phyloP scores from a whole-genome alignment of 2,888 invertebrate genomes.

The Melieria crassipennis region DNA sequence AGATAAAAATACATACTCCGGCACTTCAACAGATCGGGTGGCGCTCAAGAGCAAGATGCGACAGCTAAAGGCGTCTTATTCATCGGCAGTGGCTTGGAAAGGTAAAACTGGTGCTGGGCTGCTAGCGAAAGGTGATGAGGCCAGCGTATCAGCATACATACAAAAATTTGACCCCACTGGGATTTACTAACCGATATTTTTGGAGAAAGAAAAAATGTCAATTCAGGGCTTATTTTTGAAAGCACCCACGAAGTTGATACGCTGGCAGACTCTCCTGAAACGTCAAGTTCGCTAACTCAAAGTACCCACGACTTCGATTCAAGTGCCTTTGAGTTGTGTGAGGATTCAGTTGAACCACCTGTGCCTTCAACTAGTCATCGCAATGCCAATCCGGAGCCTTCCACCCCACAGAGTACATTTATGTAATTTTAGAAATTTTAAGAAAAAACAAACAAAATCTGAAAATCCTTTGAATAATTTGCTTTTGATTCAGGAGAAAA shows the following conservation, averaged over 20 bases:
- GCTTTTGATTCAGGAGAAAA: background rate
- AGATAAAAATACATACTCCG: no score
- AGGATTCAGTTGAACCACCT: background rate
- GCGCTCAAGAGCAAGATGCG: background rate
- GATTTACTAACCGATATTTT: background rate
- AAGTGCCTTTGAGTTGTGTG: background rate
- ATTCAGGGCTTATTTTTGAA: background rate
- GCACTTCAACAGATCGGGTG: background rate
- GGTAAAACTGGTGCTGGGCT: background rate
- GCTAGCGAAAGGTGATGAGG: background rate
- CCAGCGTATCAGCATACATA: slow-evolving; percentile 1
- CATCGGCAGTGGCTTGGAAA: background rate
- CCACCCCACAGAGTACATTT: background rate
- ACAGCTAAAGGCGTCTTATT: background rate
- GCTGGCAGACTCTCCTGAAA: background rate
- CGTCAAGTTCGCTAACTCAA: no score
- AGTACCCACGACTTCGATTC: background rate
- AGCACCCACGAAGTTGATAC: background rate
- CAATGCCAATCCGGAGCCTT: background rate
- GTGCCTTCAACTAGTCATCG: background rate
- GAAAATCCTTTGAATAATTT: slow-evolving; percentile 1
- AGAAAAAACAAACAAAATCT: background rate
- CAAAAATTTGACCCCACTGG: background rate
- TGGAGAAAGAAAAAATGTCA: background rate
- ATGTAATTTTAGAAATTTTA: background rate